Evolutionary conservation across 2,888 invertebrate species (phyloP), one percentile per base, ranked within the genome.

Genomic region (Timema podura): DNA sequence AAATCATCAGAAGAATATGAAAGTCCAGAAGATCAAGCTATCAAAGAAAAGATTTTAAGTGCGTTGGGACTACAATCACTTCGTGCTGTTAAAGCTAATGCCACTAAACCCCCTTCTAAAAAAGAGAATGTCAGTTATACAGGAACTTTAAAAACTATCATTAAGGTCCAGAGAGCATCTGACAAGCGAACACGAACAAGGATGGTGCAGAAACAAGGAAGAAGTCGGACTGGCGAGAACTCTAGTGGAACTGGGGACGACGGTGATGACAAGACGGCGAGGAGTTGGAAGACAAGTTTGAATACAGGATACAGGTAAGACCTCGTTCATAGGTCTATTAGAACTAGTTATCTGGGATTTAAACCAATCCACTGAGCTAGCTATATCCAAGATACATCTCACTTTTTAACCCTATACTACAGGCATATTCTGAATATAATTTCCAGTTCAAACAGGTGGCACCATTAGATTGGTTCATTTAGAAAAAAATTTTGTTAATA

Each of bases 131-230:
- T 6, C 9, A 87, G 86, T 76, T 92, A 90, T 77, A 91, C 92
- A 5, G 93, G 93, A 54, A 93, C 92, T 0, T 79, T 93, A 74
- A 93, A 93, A 79, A 92, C 93, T 76, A 90, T 93, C 76, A 93
- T 93, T 76, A 91, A 93, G 81, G 81, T 93, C 74, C 85, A 89
- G 73, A 82, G 78, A 73, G 76, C 73, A 45, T 78, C 78, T 80
- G 88, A 88, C 76, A 90, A 90, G 80, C 88, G 87, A 74, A 81
- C 48, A 16, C 15, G 49, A 15, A 49, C 66, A n/a, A 68, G 65
- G 45, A 15, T 65, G 30, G 66, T 71, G 46, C 49, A 65, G 11
- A 10, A 30, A 9, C 30, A 61, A 61, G 65, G 68, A 57, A 68
- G 68, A 30, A 64, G 68, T 7, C 47, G 46, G 64, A 54, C 70